These are phyloP conservation scores for Lepidotrigona ventralis DNA, from an alignment of 1,140 invertebrate genomes.

Conservation along the genomic window DNA sequence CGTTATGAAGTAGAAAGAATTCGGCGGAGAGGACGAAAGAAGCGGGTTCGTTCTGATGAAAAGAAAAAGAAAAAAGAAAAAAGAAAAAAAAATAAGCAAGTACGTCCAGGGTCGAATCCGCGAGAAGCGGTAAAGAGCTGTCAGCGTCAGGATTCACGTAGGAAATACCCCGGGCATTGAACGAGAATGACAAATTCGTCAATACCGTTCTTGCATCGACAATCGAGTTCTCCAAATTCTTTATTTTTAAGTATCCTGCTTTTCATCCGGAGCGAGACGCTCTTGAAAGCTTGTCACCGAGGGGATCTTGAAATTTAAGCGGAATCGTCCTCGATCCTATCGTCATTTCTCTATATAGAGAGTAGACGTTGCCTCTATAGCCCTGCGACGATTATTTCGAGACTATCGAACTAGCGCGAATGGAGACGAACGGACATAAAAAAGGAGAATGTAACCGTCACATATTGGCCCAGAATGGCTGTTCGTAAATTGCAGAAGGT, in stretches of 20 bases:
- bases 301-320: slow-evolving; percentile 32
- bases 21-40: not conserved
- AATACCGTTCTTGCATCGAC: slow-evolving; percentile 44
- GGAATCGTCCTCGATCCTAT: not conserved
- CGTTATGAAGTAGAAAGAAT: slow-evolving; percentile 26
- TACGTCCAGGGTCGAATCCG: not conserved
- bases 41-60: slow-evolving; percentile 16
- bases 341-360: not conserved
- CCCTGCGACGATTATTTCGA: not conserved
- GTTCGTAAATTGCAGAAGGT: slow-evolving; percentile 11
- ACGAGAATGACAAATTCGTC: slow-evolving; percentile 48
- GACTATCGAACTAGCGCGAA: not conserved
- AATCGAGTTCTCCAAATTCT: slow-evolving; percentile 41
- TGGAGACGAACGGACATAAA: not conserved
- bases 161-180: slow-evolving; percentile 31
- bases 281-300: slow-evolving; percentile 41
- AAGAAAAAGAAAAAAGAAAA: not conserved
- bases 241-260: slow-evolving; percentile 51
- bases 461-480: not conserved
- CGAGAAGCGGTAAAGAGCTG: slow-evolving; percentile 39
- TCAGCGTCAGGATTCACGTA: slow-evolving; percentile 44
- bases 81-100: slow-evolving; percentile 32
- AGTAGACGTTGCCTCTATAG: not conserved
- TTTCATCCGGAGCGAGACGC: slow-evolving; percentile 30
- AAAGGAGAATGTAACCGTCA: not conserved